A percentile compares a stretch with the other conserved stretches of the same genome.
phyloP scores from a whole-genome alignment of 2,888 invertebrate species.

The Galerucella calmariensis region DNA sequence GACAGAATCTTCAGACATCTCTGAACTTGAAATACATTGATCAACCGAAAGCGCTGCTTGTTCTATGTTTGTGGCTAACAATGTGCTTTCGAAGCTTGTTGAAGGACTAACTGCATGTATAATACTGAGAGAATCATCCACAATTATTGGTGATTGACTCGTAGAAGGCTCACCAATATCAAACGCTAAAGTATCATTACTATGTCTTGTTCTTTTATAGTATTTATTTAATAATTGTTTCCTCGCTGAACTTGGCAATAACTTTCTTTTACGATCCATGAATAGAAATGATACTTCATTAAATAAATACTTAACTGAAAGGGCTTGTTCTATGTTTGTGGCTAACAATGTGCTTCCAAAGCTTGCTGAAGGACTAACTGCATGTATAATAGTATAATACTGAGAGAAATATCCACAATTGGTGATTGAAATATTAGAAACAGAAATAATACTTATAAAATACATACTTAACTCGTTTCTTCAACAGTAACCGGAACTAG shows the following conservation, averaged over 20 bases:
- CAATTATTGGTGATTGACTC: slow-evolving; percentile 4
- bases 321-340: slow-evolving; percentile 22
- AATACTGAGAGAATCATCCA: slow-evolving; percentile 2
- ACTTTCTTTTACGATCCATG: slow-evolving; percentile 16
- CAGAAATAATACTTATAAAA: too few species aligned
- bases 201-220: slow-evolving; percentile 23
- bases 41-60: slow-evolving; percentile 8
- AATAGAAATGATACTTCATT: neutral
- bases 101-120: slow-evolving; percentile 2
- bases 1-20: slow-evolving; percentile 19
- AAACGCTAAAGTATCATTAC: slow-evolving; percentile 9
- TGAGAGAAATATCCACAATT: neutral
- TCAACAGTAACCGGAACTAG: too few species aligned
- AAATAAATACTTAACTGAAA: slow-evolving; percentile 9
- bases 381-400: neutral
- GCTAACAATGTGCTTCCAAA: slow-evolving; percentile 16
- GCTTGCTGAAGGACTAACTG: neutral
- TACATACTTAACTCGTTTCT: too few species aligned
- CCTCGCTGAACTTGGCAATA: slow-evolving; percentile 12
- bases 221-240: slow-evolving; percentile 23
- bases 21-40: slow-evolving; percentile 11
- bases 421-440: neutral
- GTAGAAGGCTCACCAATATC: slow-evolving; percentile 8
- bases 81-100: slow-evolving; percentile 11
- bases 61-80: slow-evolving; percentile 26